Evolutionary conservation across 2,888 invertebrate species (phyloP).

Genomic region (Gastrophysa polygoni): DNA sequence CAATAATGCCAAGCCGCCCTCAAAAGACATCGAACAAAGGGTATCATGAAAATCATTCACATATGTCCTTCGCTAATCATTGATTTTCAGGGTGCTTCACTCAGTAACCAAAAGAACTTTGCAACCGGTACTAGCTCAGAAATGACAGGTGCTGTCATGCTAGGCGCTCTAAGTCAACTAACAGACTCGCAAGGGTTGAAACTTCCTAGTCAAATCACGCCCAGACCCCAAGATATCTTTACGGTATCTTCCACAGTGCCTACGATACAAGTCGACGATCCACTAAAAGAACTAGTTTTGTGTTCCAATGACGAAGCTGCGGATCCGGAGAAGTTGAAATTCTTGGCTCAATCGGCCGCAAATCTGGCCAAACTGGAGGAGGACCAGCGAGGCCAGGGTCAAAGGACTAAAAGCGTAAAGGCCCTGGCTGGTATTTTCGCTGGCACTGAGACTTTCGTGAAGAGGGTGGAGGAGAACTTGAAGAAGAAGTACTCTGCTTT

Average conservation of each 20-base stretch:
- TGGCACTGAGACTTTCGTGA: constrained; percentile 54
- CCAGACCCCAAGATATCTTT: constrained; percentile 26
- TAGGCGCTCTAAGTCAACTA: constrained; percentile 51
- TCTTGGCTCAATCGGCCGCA: constrained; percentile 68
- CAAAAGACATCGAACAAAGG: constrained; percentile 32
- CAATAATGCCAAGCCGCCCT: constrained; percentile 36
- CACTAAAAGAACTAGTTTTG: constrained; percentile 67
- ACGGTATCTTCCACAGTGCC: constrained; percentile 5
- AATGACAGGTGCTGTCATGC: constrained; percentile 38
- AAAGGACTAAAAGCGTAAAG: constrained; percentile 47
- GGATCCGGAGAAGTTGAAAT: constrained; percentile 60
- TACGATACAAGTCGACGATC: constrained; percentile 58
- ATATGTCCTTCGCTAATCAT: too few species aligned
- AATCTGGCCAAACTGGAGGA: constrained; percentile 62
- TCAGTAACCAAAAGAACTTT: not conserved
- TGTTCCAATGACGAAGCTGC: constrained; percentile 60
- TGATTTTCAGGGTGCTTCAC: not conserved
- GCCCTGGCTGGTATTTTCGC: constrained; percentile 56
- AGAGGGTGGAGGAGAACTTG: constrained; percentile 54
- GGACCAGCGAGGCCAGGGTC: constrained; percentile 29
- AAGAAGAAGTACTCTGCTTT: constrained; percentile 57
- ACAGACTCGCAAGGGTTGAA: constrained; percentile 45
- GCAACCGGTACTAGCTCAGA: not conserved
- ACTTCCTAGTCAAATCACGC: constrained; percentile 10
- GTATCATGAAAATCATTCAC: too few species aligned